Base-by-base conservation (phyloP, 2,888 invertebrate species). In the Diadromus collaris region DNA sequence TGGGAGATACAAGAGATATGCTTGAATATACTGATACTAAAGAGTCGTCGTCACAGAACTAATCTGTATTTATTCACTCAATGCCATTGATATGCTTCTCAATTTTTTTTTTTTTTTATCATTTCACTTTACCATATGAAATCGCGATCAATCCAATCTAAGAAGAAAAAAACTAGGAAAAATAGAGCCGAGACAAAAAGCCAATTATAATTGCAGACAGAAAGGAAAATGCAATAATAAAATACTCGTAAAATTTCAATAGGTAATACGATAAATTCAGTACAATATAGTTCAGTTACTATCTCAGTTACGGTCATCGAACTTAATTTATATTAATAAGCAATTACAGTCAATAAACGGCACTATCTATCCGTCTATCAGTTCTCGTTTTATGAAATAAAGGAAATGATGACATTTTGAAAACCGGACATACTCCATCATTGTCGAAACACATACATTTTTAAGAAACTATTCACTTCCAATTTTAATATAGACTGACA, bases 21-120 rank as follows among this genome's bases (percentile, higher is more conserved):
- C 56, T 41, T 29, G 19, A 34, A 63, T 56, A 63, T 29, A 24
- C 21, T 60, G 32, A 71, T 54, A 29, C 71, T 65, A 5, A 65
- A 41, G 61, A 27, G 24, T 60, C 34, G n/a, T 54, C 54, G 68
- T n/a, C 38, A 68, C 34, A 77, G 77, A 72, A 68, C 61, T 19
- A 29, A 63, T 63, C 34, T 16, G 72, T 34, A 63, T 72, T 77
- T 72, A 65, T 51, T 61, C 13, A n/a, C 27, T n/a, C 6, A 16
- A 4, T 13, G 6, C 38, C 13, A 13, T 38, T 38, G 13, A 10
- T 4, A 41, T 41, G 38, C 4, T 41, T 41, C 16, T 1, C 38
- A 41, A 13, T 0, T 16, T 41, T 16, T 10, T 16, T 0, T 16
- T 41, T 16, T 10, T 16, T 16, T 1, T 4, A 41, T 41, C 38